Percentiles rank a stretch among this genome's conserved stretches.
These are phyloP conservation scores for Micromys minutus DNA, from an alignment of 2,113 vertebrate genomes.

Conservation along the genomic window DNA sequence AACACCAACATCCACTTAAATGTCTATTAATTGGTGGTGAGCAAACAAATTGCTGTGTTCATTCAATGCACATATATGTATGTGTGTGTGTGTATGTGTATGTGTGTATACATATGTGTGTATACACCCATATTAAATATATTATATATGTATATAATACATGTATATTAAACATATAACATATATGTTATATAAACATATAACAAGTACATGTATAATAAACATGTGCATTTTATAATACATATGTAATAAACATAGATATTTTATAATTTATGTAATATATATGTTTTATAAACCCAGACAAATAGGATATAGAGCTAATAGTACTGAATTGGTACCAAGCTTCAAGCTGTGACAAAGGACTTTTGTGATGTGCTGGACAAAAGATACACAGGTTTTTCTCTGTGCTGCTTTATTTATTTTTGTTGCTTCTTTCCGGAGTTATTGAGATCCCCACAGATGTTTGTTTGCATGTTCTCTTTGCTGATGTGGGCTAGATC, in stretches of 20 bases:
- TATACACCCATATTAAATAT: background rate
- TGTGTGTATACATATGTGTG: background rate
- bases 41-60: background rate
- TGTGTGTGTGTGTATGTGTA: background rate
- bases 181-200: too few relatives aligned
- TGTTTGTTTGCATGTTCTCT: background rate
- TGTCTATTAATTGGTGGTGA: background rate
- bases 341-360: background rate
- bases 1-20: background rate
- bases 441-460: background rate
- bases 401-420: background rate
- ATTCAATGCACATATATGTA: background rate
- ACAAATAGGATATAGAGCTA: background rate
- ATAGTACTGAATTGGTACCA: background rate
- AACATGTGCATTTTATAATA: too few relatives aligned
- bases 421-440: slow-evolving; percentile 10
- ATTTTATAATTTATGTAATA: background rate
- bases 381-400: background rate
- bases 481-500: background rate
- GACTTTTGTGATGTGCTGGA: background rate
- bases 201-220: too few relatives aligned
- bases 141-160: background rate
- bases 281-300: background rate
- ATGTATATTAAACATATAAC: background rate
- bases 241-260: background rate